These are phyloP conservation scores for Lynx canadensis DNA, from an alignment of 2,113 vertebrate species.

Conservation along the genomic window DNA sequence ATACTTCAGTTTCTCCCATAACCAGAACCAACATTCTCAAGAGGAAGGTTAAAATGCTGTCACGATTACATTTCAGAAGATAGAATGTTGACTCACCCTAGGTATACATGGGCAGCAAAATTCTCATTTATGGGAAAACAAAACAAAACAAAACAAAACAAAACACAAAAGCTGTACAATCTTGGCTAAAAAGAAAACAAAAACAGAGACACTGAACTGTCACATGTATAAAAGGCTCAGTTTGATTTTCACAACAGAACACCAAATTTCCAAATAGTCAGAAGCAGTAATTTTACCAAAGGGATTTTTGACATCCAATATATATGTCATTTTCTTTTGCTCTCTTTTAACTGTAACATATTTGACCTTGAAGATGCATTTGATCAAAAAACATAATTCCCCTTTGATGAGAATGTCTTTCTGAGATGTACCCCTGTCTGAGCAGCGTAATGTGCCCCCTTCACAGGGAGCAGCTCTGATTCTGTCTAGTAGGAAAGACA, in stretches of 20 bases:
- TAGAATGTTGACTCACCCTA: background rate
- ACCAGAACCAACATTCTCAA: background rate
- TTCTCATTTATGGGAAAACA: background rate
- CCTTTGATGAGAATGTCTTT: background rate
- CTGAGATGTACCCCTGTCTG: background rate
- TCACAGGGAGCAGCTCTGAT: background rate
- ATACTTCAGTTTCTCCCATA: background rate
- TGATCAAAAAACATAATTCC: conserved; percentile 16
- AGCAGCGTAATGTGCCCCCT: background rate
- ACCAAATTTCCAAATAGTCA: background rate
- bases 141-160: background rate
- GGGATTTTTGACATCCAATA: background rate
- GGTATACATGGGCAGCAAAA: background rate
- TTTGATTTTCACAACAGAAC: conserved; percentile 8
- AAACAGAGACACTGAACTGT: background rate
- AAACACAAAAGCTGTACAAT: background rate
- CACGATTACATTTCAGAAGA: background rate
- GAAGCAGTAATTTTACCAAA: conserved; percentile 10
- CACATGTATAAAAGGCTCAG: background rate
- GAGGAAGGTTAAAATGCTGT: background rate
- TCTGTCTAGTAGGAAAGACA: background rate
- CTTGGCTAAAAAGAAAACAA: background rate
- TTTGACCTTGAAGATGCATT: conserved; percentile 32
- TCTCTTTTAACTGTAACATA: background rate
- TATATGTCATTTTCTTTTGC: background rate